Conservation (phyloP, 2,113 vertebrate species). For the Xiphophorus couchianus region DNA sequence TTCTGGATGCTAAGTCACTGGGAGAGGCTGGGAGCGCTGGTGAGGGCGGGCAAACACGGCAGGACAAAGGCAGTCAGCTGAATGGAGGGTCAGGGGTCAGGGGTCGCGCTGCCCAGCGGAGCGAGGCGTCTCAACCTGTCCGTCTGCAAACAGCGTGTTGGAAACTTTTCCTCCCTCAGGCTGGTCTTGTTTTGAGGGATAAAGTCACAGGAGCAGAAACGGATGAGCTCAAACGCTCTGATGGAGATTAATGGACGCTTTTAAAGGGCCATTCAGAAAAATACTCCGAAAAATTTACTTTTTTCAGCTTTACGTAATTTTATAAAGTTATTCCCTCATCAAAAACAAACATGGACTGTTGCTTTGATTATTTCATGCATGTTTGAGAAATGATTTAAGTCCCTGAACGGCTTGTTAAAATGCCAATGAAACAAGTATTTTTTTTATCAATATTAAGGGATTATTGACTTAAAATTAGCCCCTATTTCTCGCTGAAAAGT, state of each 20-base stretch:
- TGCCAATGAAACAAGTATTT: no score
- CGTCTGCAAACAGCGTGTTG: neutral
- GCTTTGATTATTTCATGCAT: no score
- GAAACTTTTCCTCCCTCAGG: neutral
- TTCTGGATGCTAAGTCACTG: slow-evolving; percentile 43
- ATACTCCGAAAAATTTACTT: no score
- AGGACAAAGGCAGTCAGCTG: slow-evolving; percentile 29
- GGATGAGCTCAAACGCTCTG: neutral
- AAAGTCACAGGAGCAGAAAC: neutral
- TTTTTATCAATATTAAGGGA: no score
- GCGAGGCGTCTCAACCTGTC: slow-evolving; percentile 13
- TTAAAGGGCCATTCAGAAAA: no score
- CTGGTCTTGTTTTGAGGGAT: neutral
- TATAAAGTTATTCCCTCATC: no score
- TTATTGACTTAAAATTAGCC: no score
- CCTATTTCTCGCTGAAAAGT: no score
- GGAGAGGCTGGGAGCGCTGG: slow-evolving; percentile 35
- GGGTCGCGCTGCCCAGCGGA: neutral
- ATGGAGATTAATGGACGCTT: neutral
- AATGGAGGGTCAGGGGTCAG: neutral
- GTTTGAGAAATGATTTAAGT: no score
- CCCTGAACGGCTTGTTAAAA: no score
- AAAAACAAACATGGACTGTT: no score
- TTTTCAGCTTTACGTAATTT: no score
- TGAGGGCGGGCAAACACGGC: slow-evolving; percentile 49